phyloP scores from a whole-genome alignment of 2,797 vertebrate species.

The Chiroxiphia lanceolata region DNA sequence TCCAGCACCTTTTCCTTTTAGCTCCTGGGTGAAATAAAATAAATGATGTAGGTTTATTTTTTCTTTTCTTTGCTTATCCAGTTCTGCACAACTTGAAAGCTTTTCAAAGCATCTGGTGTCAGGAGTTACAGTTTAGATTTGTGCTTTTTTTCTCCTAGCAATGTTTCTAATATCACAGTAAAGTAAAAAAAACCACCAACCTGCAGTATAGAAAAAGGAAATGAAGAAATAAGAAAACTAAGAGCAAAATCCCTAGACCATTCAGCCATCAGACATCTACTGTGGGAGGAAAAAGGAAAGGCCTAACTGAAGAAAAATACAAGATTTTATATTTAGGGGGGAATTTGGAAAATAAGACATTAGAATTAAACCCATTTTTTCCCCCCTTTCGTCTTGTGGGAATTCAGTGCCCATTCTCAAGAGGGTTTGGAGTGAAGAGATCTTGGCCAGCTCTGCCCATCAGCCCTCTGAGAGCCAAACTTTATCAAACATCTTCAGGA shows the following conservation, averaged over 20 bases:
- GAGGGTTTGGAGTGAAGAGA: not conserved
- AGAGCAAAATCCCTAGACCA: slow-evolving; percentile 9
- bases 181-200: not conserved
- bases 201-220: not conserved
- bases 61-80: slow-evolving; percentile 44
- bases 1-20: slow-evolving; percentile 17
- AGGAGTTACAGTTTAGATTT: slow-evolving; percentile 31
- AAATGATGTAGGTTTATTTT: slow-evolving; percentile 53
- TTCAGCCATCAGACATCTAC: not conserved
- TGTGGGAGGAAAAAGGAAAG: not conserved
- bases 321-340: not conserved
- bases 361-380: not conserved
- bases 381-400: accelerated
- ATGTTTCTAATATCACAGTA: slow-evolving; percentile 41
- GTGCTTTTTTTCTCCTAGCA: slow-evolving; percentile 19
- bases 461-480: not conserved
- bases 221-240: slow-evolving; percentile 27
- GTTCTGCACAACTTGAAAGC: slow-evolving; percentile 57
- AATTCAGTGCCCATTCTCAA: not conserved
- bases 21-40: slow-evolving; percentile 26
- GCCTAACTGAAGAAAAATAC: not conserved
- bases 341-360: not conserved
- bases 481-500: not conserved
- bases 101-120: slow-evolving; percentile 47
- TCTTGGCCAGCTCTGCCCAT: not conserved